Base-by-base conservation (phyloP, 2,113 vertebrate genomes). In the Indicator indicator region DNA sequence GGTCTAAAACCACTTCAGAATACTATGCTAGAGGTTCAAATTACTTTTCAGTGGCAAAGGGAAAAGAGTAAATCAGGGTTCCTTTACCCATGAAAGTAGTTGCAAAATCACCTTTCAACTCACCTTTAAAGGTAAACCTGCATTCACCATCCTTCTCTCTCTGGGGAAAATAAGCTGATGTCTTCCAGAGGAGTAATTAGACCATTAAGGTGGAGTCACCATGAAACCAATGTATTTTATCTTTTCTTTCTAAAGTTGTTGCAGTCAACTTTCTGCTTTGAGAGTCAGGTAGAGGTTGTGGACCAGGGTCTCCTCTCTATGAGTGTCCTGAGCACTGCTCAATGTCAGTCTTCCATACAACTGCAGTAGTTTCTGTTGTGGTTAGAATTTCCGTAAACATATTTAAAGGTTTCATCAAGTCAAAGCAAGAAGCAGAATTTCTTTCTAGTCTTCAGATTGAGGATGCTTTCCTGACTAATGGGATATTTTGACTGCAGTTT, bases 111-210 rank as follows among this genome's bases (percentile, higher is more conserved):
- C 33, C 9, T 92, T 83, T 52, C 18, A n/a, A 5, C 24, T 72
- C n/a, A 42, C 6, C 16, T 68, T 59, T 68, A 50, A 64, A 73
- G 13, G 11, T 48, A 28, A 86, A 36, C 11, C 9, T n/a, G 5
- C 32, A 12, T 76, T 87, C 16, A 36, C 50, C 20, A 14, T 54
- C 28, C 12, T 38, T 33, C 38, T 46, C 4, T 70, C 28, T n/a
- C 21, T 24, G 26, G 13, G 5, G 7, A 80, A 2, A 0, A 0
- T 3, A 11, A 86, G n/a, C 40, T 40, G 6, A 2, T 44, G 26
- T 11, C 54, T 84, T 74, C 54, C 54, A 80, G 23, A 70, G 54
- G 16, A 81, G 11, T 23, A 68, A 72, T 40, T 20, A 70, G 33
- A 52, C 21, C 32, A 56, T 65, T 77, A 36, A 83, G 71, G 7